Percentiles rank a stretch among this genome's conserved stretches.
phyloP scores from a whole-genome alignment of 1,140 invertebrate genomes.

The Lordiphosa collinella region DNA sequence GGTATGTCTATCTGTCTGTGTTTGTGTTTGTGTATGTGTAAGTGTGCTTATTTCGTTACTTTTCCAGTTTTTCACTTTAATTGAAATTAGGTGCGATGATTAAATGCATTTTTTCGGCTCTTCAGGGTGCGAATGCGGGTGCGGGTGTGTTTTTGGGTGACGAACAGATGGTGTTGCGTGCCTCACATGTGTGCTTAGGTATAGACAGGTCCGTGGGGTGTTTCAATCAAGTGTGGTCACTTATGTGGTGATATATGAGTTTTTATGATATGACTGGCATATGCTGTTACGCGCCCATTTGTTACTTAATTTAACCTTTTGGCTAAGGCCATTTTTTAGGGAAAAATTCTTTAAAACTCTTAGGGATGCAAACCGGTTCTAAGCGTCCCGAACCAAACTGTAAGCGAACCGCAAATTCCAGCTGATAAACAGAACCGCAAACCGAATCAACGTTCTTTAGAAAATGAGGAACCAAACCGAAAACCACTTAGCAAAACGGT shows the following conservation, averaged over 20 bases:
- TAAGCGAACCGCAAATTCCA: too few relatives aligned
- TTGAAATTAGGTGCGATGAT: conserved; percentile 72
- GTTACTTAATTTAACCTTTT: too few relatives aligned
- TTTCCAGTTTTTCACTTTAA: conserved; percentile 49
- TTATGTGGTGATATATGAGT: conserved; percentile 4
- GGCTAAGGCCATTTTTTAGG: too few relatives aligned
- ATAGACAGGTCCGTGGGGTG: not conserved
- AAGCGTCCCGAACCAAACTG: too few relatives aligned
- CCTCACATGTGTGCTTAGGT: too few relatives aligned
- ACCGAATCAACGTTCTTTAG: too few relatives aligned
- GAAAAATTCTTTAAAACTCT: too few relatives aligned
- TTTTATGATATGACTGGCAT: not conserved
- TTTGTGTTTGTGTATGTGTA: not conserved
- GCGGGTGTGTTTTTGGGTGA: not conserved
- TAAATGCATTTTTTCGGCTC: conserved; percentile 47
- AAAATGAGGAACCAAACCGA: too few relatives aligned
- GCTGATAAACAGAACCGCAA: too few relatives aligned
- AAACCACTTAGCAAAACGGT: too few relatives aligned
- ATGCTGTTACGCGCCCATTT: too few relatives aligned
- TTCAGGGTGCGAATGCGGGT: not conserved
- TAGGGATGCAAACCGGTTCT: too few relatives aligned
- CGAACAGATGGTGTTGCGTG: conserved; percentile 3
- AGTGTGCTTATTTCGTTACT: conserved; percentile 1
- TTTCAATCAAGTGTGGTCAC: conserved; percentile 9
- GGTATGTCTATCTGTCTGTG: not conserved